Conservation (phyloP, 2,797 vertebrate species). For the Neomorphus geoffroyi region DNA sequence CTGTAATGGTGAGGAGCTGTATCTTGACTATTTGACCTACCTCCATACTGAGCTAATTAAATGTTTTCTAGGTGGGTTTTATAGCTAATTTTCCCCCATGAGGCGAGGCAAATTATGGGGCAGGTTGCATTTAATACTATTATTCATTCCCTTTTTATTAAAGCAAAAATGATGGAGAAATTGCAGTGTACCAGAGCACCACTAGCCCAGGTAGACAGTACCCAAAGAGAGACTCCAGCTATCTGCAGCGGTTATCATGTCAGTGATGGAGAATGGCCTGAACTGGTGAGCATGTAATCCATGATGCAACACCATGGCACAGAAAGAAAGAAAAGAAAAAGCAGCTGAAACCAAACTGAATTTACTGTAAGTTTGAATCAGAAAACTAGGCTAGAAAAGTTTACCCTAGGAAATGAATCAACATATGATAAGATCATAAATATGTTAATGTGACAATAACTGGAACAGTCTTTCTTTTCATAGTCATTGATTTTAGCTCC, state of each 20-base stretch:
- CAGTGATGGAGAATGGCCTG: not conserved
- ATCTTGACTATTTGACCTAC: not conserved
- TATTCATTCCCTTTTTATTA: not conserved
- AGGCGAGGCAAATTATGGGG: not conserved
- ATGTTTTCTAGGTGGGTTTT: not conserved
- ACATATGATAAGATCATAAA: not conserved
- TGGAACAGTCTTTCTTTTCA: not conserved
- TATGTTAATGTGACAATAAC: not conserved
- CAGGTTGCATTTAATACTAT: not conserved
- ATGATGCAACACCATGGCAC: not conserved
- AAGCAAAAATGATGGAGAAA: not conserved
- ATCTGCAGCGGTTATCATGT: accelerated
- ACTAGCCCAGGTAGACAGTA: not conserved
- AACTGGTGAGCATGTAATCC: not conserved
- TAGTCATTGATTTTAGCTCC: not conserved
- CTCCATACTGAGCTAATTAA: not conserved
- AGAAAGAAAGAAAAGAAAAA: not conserved
- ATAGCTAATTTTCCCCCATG: not conserved
- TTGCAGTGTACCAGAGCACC: not conserved
- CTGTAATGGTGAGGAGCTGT: not conserved
- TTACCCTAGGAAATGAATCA: not conserved
- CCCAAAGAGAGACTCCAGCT: not conserved
- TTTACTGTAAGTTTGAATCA: not conserved
- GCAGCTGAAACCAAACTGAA: not conserved
- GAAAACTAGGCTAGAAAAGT: not conserved